phyloP scores from a whole-genome alignment of 2,888 invertebrate species.

The Rhorus exstirpatorius region DNA sequence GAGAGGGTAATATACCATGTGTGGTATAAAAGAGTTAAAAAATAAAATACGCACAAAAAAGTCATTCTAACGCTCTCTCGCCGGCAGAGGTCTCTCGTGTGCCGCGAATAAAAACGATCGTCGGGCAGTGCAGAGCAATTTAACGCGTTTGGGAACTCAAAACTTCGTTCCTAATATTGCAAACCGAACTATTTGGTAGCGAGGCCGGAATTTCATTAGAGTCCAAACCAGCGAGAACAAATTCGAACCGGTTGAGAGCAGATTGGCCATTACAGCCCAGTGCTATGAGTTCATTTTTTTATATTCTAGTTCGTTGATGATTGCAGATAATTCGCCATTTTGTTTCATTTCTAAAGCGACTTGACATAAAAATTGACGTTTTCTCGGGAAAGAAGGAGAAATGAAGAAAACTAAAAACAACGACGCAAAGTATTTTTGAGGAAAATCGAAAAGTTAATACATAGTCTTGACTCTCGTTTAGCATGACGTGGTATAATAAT shows the following conservation, averaged over 20 bases:
- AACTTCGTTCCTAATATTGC: conserved; percentile 63
- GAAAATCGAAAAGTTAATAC: neutral
- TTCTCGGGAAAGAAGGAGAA: neutral
- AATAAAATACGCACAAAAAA: conserved; percentile 5
- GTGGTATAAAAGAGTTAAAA: conserved; percentile 23
- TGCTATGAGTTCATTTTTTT: neutral
- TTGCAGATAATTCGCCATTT: neutral
- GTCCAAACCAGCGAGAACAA: conserved; percentile 10
- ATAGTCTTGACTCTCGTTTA: neutral
- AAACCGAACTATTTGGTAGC: conserved; percentile 60
- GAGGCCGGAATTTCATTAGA: conserved; percentile 64
- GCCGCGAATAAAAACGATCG: conserved; percentile 11
- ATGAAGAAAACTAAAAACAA: neutral
- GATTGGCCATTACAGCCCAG: conserved; percentile 26
- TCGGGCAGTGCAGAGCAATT: conserved; percentile 28
- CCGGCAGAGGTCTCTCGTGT: neutral
- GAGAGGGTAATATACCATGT: conserved; percentile 27
- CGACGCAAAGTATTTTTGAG: neutral
- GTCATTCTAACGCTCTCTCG: conserved; percentile 1
- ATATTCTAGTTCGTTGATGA: neutral
- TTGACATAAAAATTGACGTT: neutral
- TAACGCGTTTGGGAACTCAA: conserved; percentile 40
- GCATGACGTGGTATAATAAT: neutral
- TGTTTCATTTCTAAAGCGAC: neutral
- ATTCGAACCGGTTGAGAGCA: conserved; percentile 20